Percentiles rank a stretch among this genome's conserved stretches.
Evolutionary conservation across 1,140 invertebrate genomes (phyloP).

Genomic region (Heliothis subflexa): DNA sequence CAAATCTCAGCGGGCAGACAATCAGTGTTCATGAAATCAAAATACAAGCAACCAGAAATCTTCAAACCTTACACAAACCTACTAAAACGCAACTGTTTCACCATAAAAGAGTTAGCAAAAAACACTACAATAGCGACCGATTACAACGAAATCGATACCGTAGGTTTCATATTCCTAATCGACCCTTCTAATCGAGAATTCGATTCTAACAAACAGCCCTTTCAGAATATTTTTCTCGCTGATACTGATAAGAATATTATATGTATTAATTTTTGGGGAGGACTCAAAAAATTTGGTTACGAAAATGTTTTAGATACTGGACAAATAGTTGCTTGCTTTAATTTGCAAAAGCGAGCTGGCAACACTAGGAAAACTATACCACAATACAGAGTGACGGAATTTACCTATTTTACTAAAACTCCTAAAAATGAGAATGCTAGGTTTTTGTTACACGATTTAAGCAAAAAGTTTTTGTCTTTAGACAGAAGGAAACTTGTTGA

Average conservation of each 20-base stretch:
- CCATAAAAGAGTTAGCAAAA: slow-evolving; percentile 65
- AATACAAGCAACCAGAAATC: slow-evolving; percentile 60
- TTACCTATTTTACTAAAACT: slow-evolving; percentile 76
- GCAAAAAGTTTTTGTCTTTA: slow-evolving; percentile 57
- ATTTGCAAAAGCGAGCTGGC: slow-evolving; percentile 87
- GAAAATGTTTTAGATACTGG: slow-evolving; percentile 87
- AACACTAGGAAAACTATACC: slow-evolving; percentile 73
- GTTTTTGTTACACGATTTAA: slow-evolving; percentile 60
- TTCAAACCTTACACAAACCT: slow-evolving; percentile 53
- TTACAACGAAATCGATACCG: slow-evolving; percentile 78
- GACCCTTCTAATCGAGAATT: slow-evolving; percentile 68
- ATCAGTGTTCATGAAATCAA: slow-evolving; percentile 66
- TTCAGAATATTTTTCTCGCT: slow-evolving; percentile 84
- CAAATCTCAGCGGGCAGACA: slow-evolving; percentile 76
- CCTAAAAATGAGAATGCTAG: slow-evolving; percentile 66
- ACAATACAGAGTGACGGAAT: slow-evolving; percentile 75
- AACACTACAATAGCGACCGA: slow-evolving; percentile 64
- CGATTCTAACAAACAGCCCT: slow-evolving; percentile 62
- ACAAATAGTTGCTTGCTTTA: slow-evolving; percentile 87
- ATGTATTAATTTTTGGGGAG: slow-evolving; percentile 88
- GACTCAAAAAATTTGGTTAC: slow-evolving; percentile 87
- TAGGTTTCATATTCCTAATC: slow-evolving; percentile 71
- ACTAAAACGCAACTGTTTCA: slow-evolving; percentile 65
- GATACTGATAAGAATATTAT: slow-evolving; percentile 85
- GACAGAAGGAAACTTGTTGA: slow-evolving; percentile 68